phyloP scores from a whole-genome alignment of 2,113 vertebrate species.

The Poeciliopsis retropinna region DNA sequence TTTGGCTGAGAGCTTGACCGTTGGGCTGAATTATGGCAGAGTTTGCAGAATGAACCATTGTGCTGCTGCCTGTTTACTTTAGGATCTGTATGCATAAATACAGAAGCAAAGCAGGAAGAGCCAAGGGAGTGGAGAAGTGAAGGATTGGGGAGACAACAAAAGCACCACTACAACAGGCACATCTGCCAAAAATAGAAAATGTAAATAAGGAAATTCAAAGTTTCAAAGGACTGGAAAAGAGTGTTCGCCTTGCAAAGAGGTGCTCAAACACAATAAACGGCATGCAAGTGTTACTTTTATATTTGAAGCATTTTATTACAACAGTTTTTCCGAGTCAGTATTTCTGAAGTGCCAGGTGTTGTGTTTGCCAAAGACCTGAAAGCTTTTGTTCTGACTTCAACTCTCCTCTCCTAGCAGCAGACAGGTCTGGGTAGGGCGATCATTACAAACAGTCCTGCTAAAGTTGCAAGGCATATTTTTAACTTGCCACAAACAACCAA shows the following conservation, averaged over 20 bases:
- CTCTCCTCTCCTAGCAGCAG: constrained; percentile 22
- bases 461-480: constrained; percentile 52
- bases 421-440: constrained; percentile 30
- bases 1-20: constrained; percentile 60
- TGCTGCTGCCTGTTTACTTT: constrained; percentile 70
- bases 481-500: constrained; percentile 43
- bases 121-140: constrained; percentile 39
- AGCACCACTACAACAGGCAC: constrained; percentile 53
- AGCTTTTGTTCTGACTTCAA: constrained; percentile 30
- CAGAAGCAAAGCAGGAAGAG: constrained; percentile 57
- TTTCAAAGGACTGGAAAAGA: constrained; percentile 43
- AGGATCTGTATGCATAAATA: constrained; percentile 65
- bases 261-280: constrained; percentile 17
- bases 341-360: constrained; percentile 46
- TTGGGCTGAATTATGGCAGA: constrained; percentile 66
- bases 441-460: constrained; percentile 32
- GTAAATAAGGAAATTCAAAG: constrained; percentile 58
- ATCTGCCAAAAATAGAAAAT: constrained; percentile 69
- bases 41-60: constrained; percentile 67
- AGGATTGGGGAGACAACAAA: constrained; percentile 40
- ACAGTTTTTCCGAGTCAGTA: constrained; percentile 39
- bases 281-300: constrained; percentile 56
- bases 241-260: constrained; percentile 10
- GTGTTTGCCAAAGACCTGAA: constrained; percentile 21
- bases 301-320: constrained; percentile 47